Evolutionary conservation across 2,888 invertebrate species (phyloP), one percentile per base, ranked within the genome.

Genomic region (Epinotia demarniana): DNA sequence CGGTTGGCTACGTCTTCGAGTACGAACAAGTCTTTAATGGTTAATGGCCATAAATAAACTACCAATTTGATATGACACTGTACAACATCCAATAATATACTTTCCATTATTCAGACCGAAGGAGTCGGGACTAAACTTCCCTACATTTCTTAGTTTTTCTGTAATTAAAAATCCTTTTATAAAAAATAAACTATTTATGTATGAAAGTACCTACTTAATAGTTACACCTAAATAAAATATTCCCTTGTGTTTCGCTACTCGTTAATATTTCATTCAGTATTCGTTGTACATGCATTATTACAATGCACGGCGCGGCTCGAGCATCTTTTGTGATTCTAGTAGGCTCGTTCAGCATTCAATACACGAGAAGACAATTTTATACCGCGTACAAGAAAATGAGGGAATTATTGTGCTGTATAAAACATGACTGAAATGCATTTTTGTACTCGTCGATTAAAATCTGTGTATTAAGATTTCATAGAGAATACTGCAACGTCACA

Each of bases 271-370:
- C 53, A 69, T 63, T 57, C 58, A 33, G 19, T 53, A 39, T 33
- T 23, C 57, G 64, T 58, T 58, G 69, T 60, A 19, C 64, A 71
- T 71, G 75, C 39, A 66, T 53, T 60, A 55, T 69, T 58, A 57
- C 9, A 68, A 68, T 69, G 58, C 69, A 69, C 16, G 27, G 69
- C 57, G 60, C 69, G 53, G 53, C 49, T 18, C 63, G 9, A 33
- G 64, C 18, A 43, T 60, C 75, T 58, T 71, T 75, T 75, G 64
- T 75, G 49, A 60, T 60, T 70, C 64, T 49, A 63, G 69, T 64
- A 64, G 75, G 64, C 64, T 75, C 39, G 64, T 60, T 75, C 53
- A 43, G 60, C 60, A 71, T 75, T 75, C 75, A 71, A 60, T 64
- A 60, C 64, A n/a, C n/a, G 43, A 53, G 61, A 61, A 71, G 39